Evolutionary conservation across 2,888 invertebrate species (phyloP).

Genomic region (Tridacna gigas): DNA sequence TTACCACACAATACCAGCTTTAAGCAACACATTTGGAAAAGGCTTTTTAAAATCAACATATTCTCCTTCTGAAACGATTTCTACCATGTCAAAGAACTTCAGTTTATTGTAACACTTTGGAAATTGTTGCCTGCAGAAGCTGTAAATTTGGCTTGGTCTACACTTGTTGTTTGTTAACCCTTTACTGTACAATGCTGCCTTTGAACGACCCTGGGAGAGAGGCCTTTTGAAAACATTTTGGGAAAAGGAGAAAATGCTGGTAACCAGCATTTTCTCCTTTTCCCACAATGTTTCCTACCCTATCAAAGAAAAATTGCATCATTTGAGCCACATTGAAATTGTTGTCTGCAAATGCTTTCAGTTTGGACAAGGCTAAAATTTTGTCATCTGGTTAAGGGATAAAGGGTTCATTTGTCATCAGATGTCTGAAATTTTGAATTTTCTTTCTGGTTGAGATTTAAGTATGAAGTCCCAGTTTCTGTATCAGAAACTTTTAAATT

Average conservation of each 20-base stretch:
- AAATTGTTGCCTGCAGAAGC: background rate
- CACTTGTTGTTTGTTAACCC: background rate
- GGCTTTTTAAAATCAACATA: too few species aligned
- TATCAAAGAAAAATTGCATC: background rate
- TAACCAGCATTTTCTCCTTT: background rate
- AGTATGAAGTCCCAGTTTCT: too few species aligned
- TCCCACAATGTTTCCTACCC: background rate
- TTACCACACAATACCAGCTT: too few species aligned
- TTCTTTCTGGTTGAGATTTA: too few species aligned
- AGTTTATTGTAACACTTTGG: background rate
- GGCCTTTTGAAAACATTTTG: background rate
- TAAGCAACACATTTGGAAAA: too few species aligned
- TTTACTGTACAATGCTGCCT: background rate
- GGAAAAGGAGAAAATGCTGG: constrained; percentile 5
- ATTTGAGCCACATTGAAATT: background rate
- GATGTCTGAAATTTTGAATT: too few species aligned
- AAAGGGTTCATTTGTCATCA: too few species aligned
- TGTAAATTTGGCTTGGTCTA: background rate
- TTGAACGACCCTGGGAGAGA: background rate
- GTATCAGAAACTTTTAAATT: too few species aligned
- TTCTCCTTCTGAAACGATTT: too few species aligned
- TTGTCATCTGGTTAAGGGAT: background rate
- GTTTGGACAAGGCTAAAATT: background rate
- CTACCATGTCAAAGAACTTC: background rate
- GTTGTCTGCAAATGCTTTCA: background rate